Conservation (phyloP, 2,797 vertebrate species). For the Jordanella pulchra region DNA sequence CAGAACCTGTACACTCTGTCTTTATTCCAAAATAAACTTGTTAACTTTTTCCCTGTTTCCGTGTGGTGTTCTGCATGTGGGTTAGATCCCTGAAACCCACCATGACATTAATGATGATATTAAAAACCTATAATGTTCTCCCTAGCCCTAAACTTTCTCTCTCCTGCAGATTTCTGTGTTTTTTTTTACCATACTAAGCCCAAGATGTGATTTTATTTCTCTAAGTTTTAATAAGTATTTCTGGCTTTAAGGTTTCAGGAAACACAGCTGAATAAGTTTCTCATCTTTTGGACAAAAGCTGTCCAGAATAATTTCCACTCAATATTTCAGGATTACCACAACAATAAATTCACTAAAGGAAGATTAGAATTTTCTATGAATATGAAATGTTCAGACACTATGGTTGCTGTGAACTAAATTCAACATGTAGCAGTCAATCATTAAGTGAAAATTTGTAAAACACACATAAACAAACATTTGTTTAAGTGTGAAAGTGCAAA, state of each 20-base stretch:
- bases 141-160: not conserved
- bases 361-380: not conserved
- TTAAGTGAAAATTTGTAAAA: not conserved
- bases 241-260: not conserved
- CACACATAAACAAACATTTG: not conserved
- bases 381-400: not conserved
- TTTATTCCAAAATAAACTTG: too few species aligned
- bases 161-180: not conserved
- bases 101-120: not conserved
- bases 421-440: not conserved
- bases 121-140: not conserved
- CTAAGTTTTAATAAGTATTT: not conserved
- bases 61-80: too few species aligned
- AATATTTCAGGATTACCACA: not conserved
- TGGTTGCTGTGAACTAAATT: not conserved
- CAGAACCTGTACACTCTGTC: too few species aligned
- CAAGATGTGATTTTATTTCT: not conserved
- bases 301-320: not conserved
- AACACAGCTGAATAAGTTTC: not conserved
- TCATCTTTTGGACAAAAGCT: not conserved
- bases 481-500: not conserved
- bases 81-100: too few species aligned
- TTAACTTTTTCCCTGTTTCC: too few species aligned
- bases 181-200: not conserved
- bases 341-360: not conserved